Base-by-base conservation (phyloP, 23 tunicate species). In the Oikopleura vanhoeffeni region DNA sequence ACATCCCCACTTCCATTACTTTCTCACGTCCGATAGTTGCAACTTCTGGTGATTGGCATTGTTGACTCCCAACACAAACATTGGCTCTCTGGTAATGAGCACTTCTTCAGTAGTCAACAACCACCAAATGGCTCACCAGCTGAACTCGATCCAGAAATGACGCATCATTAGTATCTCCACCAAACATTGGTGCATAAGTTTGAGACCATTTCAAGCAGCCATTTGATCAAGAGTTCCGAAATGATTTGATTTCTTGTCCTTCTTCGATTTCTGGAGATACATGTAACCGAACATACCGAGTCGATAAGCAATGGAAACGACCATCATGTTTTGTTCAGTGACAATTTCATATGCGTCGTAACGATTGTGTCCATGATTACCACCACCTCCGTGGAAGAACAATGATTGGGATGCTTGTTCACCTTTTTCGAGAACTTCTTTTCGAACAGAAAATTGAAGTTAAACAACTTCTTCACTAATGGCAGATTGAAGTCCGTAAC, bases 131-230 rank as follows among this genome's bases (percentile, higher is more conserved):
- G 36, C 35, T 71, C 79, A 24, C 79, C 79, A 24, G 38, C 79
- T 18, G 79, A 71, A 38, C 34, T 13, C 36, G 38, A 71, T 2
- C 79, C 79, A 32, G 79, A 24, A 24, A 71, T 2, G 32, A 32
- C 38, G 34, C 79, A 18, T 71, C 79, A 71, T 33, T 38, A 18
- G 79, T 3, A 30, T 71, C 32, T 13, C 79, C 79, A 71, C 79
- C 79, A 30, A 71, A 71, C 4, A 71, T 32, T 71, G 79, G 38
- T 18, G 79, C 79, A 30, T 71, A 71, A 2, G 27, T 71, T 30
- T 71, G 79, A 71, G 79, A 18, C 79, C 79, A 71, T 24, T 32
- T 28, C 79, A 71, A 32, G 79, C 79, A 71, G 36, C 79, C 34
- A 13, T 18, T 38, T 24, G 34, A 32, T 71, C 79, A 2, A 18